These are phyloP conservation scores for Dunckerocampus dactyliophorus DNA, from an alignment of 2,113 vertebrate species.

Conservation along the genomic window DNA sequence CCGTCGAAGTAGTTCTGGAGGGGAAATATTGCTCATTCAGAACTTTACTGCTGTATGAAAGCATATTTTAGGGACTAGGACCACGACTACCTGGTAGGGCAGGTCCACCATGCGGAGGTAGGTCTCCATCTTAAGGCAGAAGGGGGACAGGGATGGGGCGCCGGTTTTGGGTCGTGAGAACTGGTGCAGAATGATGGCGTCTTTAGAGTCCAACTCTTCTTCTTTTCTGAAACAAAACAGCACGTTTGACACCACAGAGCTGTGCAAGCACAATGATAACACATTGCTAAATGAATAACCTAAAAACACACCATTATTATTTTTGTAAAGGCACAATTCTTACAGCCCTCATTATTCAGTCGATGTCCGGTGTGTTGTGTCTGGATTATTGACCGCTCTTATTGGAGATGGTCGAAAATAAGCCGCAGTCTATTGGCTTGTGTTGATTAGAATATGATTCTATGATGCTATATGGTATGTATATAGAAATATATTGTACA, in stretches of 20 bases:
- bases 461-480: too few species aligned
- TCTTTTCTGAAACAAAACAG: constrained; percentile 80
- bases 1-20: constrained; percentile 95
- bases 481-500: too few species aligned
- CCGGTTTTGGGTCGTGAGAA: constrained; percentile 91
- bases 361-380: neutral
- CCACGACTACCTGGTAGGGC: constrained; percentile 85
- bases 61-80: too few species aligned
- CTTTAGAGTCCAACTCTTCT: constrained; percentile 94
- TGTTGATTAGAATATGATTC: too few species aligned
- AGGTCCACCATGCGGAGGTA: constrained; percentile 97
- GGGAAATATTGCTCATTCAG: neutral
- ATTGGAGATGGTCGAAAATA: too few species aligned
- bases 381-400: too few species aligned
- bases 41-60: too few species aligned
- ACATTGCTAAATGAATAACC: neutral
- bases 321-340: neutral
- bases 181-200: constrained; percentile 97
- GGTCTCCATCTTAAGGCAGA: constrained; percentile 98
- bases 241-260: neutral
- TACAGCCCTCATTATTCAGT: neutral
- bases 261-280: neutral
- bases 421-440: too few species aligned
- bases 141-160: constrained; percentile 90
- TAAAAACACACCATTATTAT: neutral